Conservation (phyloP, 1,140 invertebrate species). For the Hycleus phaleratus region DNA sequence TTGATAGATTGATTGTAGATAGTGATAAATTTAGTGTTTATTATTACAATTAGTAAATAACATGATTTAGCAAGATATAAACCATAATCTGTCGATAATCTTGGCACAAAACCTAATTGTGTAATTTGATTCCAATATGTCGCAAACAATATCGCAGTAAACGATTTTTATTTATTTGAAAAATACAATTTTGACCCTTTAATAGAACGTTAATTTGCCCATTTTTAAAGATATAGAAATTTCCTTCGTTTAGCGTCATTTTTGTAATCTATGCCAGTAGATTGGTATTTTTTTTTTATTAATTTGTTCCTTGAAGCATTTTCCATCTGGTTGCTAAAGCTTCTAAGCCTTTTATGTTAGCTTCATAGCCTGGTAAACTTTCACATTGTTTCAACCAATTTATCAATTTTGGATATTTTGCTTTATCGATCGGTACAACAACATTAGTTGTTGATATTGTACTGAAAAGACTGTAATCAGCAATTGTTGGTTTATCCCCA, state of each 20-base stretch:
- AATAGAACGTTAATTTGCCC: too few species aligned
- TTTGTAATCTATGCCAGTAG: too few species aligned
- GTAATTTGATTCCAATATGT: too few species aligned
- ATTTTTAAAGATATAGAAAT: too few species aligned
- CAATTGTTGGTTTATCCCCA: conserved; percentile 22
- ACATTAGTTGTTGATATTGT: conserved; percentile 10
- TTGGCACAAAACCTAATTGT: not conserved
- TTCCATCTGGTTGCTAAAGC: too few species aligned
- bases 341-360: not conserved
- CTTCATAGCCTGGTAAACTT: conserved; percentile 14
- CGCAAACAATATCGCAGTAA: too few species aligned
- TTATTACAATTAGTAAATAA: not conserved
- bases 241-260: too few species aligned
- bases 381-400: conserved; percentile 18
- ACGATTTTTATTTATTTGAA: too few species aligned
- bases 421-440: conserved; percentile 13
- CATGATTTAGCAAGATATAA: not conserved
- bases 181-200: too few species aligned
- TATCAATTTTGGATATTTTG: conserved; percentile 18
- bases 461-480: conserved; percentile 26
- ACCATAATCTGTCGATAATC: not conserved
- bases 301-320: too few species aligned
- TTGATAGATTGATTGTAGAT: not conserved
- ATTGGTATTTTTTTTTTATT: too few species aligned
- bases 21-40: not conserved